Conservation (phyloP, 1,140 invertebrate genomes). For the Akabosia matsudoensis region DNA sequence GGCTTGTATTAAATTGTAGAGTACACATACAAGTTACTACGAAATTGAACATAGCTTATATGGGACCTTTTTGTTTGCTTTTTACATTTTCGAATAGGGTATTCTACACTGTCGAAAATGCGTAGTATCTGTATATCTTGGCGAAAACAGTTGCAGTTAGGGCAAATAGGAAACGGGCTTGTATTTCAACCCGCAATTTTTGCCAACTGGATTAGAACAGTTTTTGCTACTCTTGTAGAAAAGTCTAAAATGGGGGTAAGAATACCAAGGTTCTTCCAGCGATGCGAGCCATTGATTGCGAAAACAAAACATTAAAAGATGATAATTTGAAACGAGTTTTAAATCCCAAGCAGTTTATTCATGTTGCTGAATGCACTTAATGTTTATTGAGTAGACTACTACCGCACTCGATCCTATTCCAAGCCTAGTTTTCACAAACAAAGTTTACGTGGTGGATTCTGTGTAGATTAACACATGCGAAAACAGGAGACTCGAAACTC, state of each 20-base stretch:
- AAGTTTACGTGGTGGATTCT: not conserved
- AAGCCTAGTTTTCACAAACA: not conserved
- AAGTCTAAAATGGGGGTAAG: no score
- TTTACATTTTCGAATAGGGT: not conserved
- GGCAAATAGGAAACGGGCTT: no score
- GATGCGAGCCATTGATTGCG: not conserved
- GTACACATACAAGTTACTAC: not conserved
- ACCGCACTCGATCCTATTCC: not conserved
- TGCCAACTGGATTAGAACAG: no score
- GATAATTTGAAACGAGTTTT: not conserved
- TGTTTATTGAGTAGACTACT: no score
- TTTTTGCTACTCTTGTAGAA: no score
- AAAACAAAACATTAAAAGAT: not conserved
- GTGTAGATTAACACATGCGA: not conserved
- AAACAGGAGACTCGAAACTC: not conserved
- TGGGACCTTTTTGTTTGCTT: not conserved
- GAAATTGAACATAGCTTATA: not conserved
- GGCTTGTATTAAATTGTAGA: constrained; percentile 6
- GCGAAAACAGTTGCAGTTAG: not conserved
- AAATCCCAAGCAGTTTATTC: not conserved
- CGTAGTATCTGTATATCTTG: not conserved
- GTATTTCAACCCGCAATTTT: no score
- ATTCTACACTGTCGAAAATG: not conserved
- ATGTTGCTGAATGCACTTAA: no score
- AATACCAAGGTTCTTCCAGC: no score